Evolutionary conservation across 2,888 invertebrate species (phyloP).

Genomic region (Drosophila kambysellisi): DNA sequence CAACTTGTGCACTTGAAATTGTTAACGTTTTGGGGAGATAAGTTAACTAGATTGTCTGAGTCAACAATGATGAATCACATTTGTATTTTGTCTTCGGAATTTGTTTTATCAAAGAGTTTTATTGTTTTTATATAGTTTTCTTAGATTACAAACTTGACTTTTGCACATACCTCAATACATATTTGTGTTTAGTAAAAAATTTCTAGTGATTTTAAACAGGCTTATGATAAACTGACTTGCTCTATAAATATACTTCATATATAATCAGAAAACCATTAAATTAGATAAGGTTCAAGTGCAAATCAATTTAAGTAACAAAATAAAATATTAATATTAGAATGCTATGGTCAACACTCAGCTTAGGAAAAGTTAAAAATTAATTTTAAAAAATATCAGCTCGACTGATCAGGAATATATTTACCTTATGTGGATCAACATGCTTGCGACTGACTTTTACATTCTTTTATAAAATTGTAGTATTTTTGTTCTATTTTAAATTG

Average conservation of each 20-base stretch:
- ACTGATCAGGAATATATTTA: neutral
- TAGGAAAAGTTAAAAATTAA: neutral
- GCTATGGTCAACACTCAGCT: neutral
- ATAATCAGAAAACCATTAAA: neutral
- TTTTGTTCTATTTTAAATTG: neutral
- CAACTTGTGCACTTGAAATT: slow-evolving; percentile 33
- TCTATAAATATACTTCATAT: neutral
- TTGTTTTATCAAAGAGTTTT: slow-evolving; percentile 23
- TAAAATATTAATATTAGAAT: neutral
- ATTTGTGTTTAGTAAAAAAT: neutral
- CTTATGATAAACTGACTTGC: neutral
- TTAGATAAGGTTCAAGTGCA: neutral
- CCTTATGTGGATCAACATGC: neutral
- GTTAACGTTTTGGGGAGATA: slow-evolving; percentile 25
- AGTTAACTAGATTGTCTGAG: slow-evolving; percentile 8
- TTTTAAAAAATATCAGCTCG: neutral
- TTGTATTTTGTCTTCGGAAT: neutral
- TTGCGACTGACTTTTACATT: neutral
- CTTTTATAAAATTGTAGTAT: neutral
- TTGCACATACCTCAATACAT: neutral
- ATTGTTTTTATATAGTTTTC: slow-evolving; percentile 4
- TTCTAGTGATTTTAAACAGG: neutral
- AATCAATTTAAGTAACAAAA: neutral
- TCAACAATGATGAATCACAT: slow-evolving; percentile 12
- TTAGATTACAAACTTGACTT: neutral